Conservation (phyloP, 2,797 vertebrate species). For the Podarcis lilfordi region DNA sequence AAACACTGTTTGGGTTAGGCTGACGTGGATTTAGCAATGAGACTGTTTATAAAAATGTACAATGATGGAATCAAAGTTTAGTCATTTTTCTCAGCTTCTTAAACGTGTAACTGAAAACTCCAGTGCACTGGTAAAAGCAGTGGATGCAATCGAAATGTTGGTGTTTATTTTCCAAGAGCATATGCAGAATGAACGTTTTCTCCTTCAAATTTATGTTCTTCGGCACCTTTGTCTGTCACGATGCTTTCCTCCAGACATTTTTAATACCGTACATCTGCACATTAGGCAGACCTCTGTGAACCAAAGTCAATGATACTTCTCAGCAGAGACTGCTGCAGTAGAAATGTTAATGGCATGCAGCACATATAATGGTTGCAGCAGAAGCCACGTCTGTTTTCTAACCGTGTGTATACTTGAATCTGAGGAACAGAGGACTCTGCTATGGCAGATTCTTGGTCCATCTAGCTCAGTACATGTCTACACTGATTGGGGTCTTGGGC, state of each 20-base stretch:
- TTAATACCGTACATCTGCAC: neutral
- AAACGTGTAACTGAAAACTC: neutral
- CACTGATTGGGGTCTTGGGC: neutral
- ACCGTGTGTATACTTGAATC: neutral
- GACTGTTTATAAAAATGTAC: neutral
- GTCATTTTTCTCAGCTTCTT: no score
- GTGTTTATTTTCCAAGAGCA: constrained; percentile 19
- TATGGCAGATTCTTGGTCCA: neutral
- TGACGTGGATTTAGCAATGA: neutral
- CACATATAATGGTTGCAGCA: neutral
- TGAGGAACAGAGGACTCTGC: neutral
- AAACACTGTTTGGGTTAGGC: neutral
- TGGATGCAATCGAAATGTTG: neutral
- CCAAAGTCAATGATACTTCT: neutral
- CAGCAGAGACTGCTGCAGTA: neutral
- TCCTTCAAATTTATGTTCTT: constrained; percentile 40
- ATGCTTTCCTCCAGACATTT: neutral
- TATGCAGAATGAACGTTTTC: constrained; percentile 16
- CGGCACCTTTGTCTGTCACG: constrained; percentile 18
- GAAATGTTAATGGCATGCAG: neutral
- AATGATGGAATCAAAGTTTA: neutral
- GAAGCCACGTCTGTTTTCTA: neutral
- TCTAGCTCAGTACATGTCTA: neutral
- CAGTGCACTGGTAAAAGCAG: neutral
- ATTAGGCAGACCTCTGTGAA: neutral